Evolutionary conservation across 2,888 invertebrate species (phyloP), one percentile per base, ranked within the genome.

Genomic region (Agrochola litura): DNA sequence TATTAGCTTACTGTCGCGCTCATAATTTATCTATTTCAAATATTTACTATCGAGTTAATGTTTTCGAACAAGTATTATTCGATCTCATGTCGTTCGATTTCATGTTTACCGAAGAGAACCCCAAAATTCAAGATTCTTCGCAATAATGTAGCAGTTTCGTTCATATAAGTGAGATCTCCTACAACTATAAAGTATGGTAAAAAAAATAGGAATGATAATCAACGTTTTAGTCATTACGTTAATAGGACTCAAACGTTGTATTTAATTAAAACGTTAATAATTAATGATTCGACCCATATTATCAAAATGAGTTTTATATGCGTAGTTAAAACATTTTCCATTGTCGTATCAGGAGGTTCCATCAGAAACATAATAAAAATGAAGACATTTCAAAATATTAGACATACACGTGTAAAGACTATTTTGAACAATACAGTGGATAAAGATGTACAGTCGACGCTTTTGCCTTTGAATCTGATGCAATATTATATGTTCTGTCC

Each of bases 391-490:
- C 16, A n/a, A 6, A n/a, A 68, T 54, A 54, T 41, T 6, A 56
- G 41, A 54, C 54, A 41, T 10, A 54, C 52, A 37, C 2, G 9
- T 14, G 37, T 52, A 14, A 22, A 52, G 22, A 37, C 22, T n/a
- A 37, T 37, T 41, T 46, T 37, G 8, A 16, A 16, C 16, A 46
- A 46, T 6, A 52, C 12, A 1, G 61, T 75, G 12, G 74, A 75
- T 43, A 43, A 22, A 41, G 43, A 75, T 30, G 52, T 61, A 16
- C 61, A 75, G 6, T 30, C 19, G 2, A 73, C 10, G 37, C n/a
- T 73, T 49, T 58, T 73, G 5, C 61, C 61, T 52, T 43, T 75
- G 12, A 75, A 75, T 75, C 12, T 75, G n/a, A 43, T 76, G 76
- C 76, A 61, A 0, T 76, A 52, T 19, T 9, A 19, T 30, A 76